A percentile compares a stretch with the other conserved stretches of the same genome.
These are phyloP conservation scores for Aurelia aurita complex sp. Pacific DNA, from an alignment of 30 jellyfish, hydroid and myxozoan genomes.

Conservation along the genomic window DNA sequence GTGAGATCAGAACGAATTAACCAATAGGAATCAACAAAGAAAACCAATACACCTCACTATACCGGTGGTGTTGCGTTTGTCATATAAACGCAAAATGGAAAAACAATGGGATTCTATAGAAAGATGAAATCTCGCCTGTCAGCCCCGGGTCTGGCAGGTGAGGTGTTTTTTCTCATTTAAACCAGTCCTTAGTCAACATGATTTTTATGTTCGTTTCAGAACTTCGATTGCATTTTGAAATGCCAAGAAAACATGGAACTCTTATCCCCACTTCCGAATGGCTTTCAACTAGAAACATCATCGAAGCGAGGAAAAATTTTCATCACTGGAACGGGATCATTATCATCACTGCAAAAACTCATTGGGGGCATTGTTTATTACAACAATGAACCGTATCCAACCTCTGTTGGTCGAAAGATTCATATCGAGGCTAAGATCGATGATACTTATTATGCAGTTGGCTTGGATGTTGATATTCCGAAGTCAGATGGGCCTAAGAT, in stretches of 20 bases:
- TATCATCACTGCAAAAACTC: slow-evolving; percentile 36
- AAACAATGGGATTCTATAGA: too few species aligned
- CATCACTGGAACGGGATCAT: slow-evolving; percentile 50
- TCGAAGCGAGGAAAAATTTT: neutral
- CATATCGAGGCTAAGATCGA: slow-evolving; percentile 34
- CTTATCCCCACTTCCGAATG: slow-evolving; percentile 25
- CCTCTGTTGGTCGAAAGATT: slow-evolving; percentile 41
- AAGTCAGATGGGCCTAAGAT: slow-evolving; percentile 48
- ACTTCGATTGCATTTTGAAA: slow-evolving; percentile 47
- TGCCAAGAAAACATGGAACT: slow-evolving; percentile 52
- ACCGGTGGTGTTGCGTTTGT: too few species aligned
- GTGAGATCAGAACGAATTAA: too few species aligned
- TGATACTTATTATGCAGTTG: slow-evolving; percentile 12
- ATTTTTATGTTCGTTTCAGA: slow-evolving; percentile 3
- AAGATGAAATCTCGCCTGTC: too few species aligned
- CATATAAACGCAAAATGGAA: too few species aligned
- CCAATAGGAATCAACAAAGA: too few species aligned
- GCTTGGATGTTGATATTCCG: slow-evolving; percentile 30
- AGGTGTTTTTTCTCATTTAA: too few species aligned
- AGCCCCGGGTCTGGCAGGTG: too few species aligned
- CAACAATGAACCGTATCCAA: slow-evolving; percentile 58
- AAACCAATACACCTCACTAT: too few species aligned
- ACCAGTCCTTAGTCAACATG: too few species aligned
- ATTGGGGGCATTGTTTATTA: slow-evolving; percentile 45
- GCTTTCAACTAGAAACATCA: slow-evolving; percentile 44